Evolutionary conservation across 2,797 vertebrate species (phyloP).

Genomic region (Euphonia xanthogaster): DNA sequence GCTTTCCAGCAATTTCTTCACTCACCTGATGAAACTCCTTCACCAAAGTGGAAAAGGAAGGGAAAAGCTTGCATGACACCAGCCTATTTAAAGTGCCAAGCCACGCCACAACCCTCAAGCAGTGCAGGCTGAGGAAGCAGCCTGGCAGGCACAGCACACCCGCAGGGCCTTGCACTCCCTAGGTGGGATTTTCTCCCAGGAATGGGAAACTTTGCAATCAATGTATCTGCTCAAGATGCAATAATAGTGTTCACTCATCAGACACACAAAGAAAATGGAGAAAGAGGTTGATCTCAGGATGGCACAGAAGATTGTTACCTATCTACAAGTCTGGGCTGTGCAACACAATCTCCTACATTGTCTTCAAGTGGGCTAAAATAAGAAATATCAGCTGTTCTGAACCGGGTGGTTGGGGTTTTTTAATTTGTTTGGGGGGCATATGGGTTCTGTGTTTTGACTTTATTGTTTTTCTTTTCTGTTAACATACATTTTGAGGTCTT

Average conservation of each 20-base stretch:
- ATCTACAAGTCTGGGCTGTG: neutral
- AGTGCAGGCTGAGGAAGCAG: neutral
- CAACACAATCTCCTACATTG: neutral
- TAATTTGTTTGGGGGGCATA: neutral
- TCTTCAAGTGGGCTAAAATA: neutral
- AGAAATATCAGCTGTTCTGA: neutral
- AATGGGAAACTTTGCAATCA: neutral
- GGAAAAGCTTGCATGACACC: neutral
- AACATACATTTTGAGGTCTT: neutral
- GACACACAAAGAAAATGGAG: neutral
- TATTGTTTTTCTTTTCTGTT: neutral
- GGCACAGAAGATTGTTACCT: neutral
- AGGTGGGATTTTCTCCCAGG: neutral
- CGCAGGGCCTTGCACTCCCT: accelerated
- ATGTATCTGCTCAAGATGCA: neutral
- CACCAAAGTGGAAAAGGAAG: neutral
- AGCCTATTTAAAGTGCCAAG: neutral
- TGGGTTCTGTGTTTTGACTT: neutral
- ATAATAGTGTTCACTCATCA: neutral
- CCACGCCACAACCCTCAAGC: neutral
- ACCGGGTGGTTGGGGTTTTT: neutral
- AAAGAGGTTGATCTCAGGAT: neutral
- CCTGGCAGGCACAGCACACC: neutral
- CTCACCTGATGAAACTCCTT: constrained; percentile 1
- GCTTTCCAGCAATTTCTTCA: constrained; percentile 33